Conservation (phyloP, 2,113 vertebrate species). For the Pan troglodytes region DNA sequence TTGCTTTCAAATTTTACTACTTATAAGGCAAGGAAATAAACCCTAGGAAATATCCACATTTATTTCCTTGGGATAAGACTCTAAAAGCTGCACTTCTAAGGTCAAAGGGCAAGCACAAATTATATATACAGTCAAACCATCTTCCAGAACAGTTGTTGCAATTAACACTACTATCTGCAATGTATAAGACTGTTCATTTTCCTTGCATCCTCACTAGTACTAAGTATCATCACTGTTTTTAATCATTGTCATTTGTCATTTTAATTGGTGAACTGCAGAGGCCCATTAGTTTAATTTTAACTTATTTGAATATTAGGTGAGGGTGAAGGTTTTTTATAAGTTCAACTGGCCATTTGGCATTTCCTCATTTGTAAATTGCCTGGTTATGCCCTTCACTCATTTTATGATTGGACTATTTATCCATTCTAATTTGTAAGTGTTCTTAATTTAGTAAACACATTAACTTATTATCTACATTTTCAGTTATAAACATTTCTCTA, state of each 20-base stretch:
- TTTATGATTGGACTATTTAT: background rate
- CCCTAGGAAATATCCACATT: background rate
- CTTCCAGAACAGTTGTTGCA: background rate
- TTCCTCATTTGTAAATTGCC: constrained; percentile 8
- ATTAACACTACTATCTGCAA: background rate
- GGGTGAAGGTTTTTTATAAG: background rate
- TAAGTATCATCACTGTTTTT: background rate
- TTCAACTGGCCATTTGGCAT: background rate
- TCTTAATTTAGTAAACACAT: background rate
- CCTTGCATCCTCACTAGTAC: background rate
- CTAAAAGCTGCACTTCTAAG: background rate
- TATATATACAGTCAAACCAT: background rate
- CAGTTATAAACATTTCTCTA: background rate
- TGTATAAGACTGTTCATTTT: background rate
- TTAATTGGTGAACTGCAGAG: background rate
- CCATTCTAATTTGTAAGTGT: background rate
- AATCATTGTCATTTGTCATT: background rate
- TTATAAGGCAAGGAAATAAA: constrained; percentile 12
- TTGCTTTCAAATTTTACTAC: background rate
- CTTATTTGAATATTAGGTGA: background rate
- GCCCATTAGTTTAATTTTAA: background rate
- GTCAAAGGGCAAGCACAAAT: background rate
- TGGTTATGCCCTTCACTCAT: background rate
- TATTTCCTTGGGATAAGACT: background rate
- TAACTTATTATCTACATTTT: background rate